These are phyloP conservation scores for Acanthoscelides obtectus DNA, from an alignment of 2,888 invertebrate species.

Conservation along the genomic window DNA sequence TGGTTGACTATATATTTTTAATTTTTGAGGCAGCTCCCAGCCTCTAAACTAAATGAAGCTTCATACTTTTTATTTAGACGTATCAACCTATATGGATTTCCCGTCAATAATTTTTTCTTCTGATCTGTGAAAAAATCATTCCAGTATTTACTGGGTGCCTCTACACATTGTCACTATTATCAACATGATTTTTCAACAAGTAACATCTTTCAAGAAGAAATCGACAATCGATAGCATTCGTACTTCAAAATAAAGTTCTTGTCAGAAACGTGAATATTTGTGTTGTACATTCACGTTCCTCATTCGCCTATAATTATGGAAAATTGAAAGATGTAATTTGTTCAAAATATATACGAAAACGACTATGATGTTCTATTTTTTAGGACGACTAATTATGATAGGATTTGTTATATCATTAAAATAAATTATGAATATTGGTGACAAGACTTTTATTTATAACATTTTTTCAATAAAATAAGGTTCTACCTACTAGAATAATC, in stretches of 20 bases:
- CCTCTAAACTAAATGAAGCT: no score
- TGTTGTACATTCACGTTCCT: no score
- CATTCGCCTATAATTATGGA: no score
- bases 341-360: neutral
- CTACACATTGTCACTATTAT: neutral
- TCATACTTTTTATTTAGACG: no score
- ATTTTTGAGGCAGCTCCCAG: no score
- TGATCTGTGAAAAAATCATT: neutral
- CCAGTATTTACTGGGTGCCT: neutral
- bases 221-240: no score
- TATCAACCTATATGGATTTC: no score
- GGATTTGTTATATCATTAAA: neutral
- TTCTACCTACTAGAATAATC: conserved; percentile 14
- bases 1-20: no score
- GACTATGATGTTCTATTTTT: neutral
- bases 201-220: neutral
- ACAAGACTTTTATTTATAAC: neutral
- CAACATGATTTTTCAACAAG: neutral
- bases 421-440: neutral
- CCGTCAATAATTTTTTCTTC: no score
- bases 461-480: conserved; percentile 5
- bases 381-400: neutral
- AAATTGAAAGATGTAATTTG: neutral
- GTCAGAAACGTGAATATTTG: no score
- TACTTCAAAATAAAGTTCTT: no score